These are phyloP conservation scores for Synanthedon tipuliformis DNA, from an alignment of 2,888 invertebrate species.

Conservation along the genomic window DNA sequence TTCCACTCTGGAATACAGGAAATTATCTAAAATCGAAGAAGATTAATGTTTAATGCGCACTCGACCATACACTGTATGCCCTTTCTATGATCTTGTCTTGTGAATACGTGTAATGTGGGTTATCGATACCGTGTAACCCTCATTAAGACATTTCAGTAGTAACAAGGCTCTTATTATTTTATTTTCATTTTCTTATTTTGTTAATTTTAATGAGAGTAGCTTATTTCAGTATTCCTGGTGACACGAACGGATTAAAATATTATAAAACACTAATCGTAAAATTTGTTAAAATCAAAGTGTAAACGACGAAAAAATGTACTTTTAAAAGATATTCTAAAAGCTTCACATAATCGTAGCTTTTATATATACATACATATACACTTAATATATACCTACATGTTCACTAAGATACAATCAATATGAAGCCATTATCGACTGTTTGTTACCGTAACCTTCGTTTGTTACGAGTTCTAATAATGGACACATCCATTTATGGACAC, in stretches of 20 bases:
- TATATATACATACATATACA: conserved; percentile 5
- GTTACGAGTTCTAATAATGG: not conserved
- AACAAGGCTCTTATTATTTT: not conserved
- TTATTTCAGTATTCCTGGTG: too few species aligned
- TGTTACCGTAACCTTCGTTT: conserved; percentile 9
- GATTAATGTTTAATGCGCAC: conserved; percentile 28
- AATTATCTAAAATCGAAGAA: conserved; percentile 43
- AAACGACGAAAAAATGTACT: too few species aligned
- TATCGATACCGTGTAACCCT: not conserved
- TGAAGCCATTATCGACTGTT: conserved; percentile 9
- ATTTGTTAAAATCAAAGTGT: too few species aligned
- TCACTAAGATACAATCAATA: conserved; percentile 8
- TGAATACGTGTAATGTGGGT: not conserved
- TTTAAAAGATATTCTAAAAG: too few species aligned
- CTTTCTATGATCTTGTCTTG: not conserved
- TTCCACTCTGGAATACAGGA: conserved; percentile 19
- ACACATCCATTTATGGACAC: conserved; percentile 1
- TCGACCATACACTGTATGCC: conserved; percentile 14
- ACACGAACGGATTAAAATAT: not conserved
- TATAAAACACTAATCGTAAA: not conserved
- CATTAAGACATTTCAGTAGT: not conserved
- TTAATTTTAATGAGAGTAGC: too few species aligned
- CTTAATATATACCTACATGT: conserved; percentile 4
- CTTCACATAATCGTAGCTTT: too few species aligned
- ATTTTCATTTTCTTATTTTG: too few species aligned